A percentile compares a stretch with the other conserved stretches of the same genome.
Evolutionary conservation across 2,113 vertebrate genomes (phyloP).

Genomic region (Boleophthalmus pectinirostris): DNA sequence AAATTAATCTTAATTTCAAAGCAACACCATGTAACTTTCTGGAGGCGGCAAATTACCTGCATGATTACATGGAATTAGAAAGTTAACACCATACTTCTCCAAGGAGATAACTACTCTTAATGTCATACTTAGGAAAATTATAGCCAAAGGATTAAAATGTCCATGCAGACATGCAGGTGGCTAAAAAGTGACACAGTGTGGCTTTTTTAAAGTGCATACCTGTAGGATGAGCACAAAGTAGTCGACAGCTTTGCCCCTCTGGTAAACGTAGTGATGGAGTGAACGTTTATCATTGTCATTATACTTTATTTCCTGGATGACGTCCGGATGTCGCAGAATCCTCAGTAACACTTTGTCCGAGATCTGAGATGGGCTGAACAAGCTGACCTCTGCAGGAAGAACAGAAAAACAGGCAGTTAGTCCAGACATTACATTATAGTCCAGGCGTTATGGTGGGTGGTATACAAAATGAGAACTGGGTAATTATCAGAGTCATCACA

Average conservation of each 20-base stretch:
- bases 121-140: too few relatives aligned
- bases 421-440: not conserved
- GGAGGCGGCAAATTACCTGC: too few relatives aligned
- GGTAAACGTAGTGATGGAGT: slow-evolving; percentile 84
- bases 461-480: too few relatives aligned
- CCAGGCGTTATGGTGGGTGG: not conserved
- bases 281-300: slow-evolving; percentile 83
- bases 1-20: too few relatives aligned
- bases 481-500: too few relatives aligned
- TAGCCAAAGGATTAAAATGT: too few relatives aligned
- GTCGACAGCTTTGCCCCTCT: slow-evolving; percentile 86
- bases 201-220: slow-evolving; percentile 62
- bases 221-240: slow-evolving; percentile 91
- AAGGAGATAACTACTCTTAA: too few relatives aligned
- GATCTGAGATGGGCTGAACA: slow-evolving; percentile 84
- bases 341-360: slow-evolving; percentile 92
- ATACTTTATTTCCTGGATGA: slow-evolving; percentile 94
- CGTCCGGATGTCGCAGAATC: slow-evolving; percentile 89
- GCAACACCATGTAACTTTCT: too few relatives aligned
- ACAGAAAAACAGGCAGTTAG: not conserved
- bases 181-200: too few relatives aligned
- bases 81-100: too few relatives aligned
- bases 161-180: too few relatives aligned
- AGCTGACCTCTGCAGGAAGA: slow-evolving; percentile 80
- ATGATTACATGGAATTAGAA: too few relatives aligned